phyloP scores from a whole-genome alignment of 2,113 vertebrate genomes.

The Pygoscelis antarcticus region DNA sequence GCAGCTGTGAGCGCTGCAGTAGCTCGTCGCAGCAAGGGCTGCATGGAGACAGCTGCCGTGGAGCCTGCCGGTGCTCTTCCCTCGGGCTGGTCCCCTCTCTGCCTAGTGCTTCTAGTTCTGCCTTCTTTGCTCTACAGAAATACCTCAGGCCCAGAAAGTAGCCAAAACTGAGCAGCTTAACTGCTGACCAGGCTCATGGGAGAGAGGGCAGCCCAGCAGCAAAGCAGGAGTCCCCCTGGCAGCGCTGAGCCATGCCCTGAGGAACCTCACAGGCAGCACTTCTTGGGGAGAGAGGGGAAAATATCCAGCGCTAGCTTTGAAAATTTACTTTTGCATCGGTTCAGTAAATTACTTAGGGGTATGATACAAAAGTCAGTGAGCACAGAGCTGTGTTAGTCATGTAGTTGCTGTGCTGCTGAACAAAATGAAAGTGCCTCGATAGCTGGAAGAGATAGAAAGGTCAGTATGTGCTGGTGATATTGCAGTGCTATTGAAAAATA shows the following conservation, averaged over 20 bases:
- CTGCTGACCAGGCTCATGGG: neutral
- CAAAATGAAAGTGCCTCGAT: neutral
- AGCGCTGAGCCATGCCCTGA: neutral
- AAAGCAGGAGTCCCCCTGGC: neutral
- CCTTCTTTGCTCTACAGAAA: neutral
- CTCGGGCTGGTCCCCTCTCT: neutral
- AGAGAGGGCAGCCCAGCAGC: neutral
- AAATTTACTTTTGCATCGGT: neutral
- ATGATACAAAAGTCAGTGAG: neutral
- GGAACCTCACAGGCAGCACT: neutral
- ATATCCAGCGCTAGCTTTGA: fast-evolving
- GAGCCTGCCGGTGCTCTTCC: neutral
- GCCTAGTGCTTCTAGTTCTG: neutral
- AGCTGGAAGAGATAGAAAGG: neutral
- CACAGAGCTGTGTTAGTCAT: neutral
- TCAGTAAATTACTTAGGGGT: neutral
- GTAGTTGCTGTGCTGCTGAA: neutral
- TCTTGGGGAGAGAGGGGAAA: neutral
- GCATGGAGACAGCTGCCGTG: neutral
- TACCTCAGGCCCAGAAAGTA: too few relatives aligned
- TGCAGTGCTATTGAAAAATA: neutral
- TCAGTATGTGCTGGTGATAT: neutral
- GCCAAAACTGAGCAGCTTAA: neutral
- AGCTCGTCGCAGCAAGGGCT: neutral
- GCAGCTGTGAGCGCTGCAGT: neutral